Evolutionary conservation across 2,113 vertebrate genomes (phyloP), one percentile per base, ranked within the genome.

Genomic region (Seriola quinqueradiata): DNA sequence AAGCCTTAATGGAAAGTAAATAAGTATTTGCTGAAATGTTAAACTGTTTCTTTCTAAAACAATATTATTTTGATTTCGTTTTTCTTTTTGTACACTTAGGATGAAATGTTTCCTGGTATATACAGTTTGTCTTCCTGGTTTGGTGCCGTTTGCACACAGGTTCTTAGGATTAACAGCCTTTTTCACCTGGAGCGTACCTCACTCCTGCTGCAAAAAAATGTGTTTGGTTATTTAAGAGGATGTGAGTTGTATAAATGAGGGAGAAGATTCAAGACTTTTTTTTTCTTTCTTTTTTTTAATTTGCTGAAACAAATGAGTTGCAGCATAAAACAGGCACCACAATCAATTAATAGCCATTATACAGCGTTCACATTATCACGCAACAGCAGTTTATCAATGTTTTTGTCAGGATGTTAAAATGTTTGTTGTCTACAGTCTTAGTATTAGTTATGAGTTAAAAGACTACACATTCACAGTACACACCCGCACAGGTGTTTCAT

Each of bases 291-390:
- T 68, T 44, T 61, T 69, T 83, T 81, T 85, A 75, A 81, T 85
- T 74, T 52, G 68, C 32, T 69, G 17, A 81, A 83, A 85, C 14
- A 4, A 71, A 48, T 25, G 14, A 77, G 14, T 48, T 36, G 16
- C 59, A 77, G 71, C 77, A 81, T 50, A 80, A 85, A 73, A 73
- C 63, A 73, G 36, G 28, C 5, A 57, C 48, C 5, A 21, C 46
- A 68, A 4, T 52, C 4, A 1, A 16, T 58, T 19, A 58, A 46
- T n/a, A 40, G 3, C 14, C 17, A 4, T 38, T 25, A 28, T 32
- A 17, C 60, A 75, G 59, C 59, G 63, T 77, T 88, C 48, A 77
- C 34, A 60, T 79, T n/a, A 71, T 38, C 59, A 50, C 32, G 1
- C 54, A 38, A 14, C 42, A 1, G 36, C 64, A 38, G 38, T 66